These are phyloP conservation scores for Picathartes gymnocephalus DNA, from an alignment of 2,113 vertebrate species.

Conservation along the genomic window DNA sequence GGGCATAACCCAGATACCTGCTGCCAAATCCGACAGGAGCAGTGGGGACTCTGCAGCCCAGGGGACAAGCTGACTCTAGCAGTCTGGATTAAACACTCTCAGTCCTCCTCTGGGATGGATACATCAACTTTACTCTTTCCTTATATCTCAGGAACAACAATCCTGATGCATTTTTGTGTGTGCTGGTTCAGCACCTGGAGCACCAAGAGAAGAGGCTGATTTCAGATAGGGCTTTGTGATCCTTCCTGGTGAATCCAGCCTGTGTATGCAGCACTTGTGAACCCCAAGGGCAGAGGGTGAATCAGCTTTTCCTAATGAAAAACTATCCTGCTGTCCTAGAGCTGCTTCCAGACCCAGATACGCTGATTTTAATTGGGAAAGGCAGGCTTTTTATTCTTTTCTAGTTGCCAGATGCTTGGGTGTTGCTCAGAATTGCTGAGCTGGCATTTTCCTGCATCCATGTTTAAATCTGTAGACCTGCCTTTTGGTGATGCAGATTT, in stretches of 20 bases:
- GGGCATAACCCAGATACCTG: not conserved
- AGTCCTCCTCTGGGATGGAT: not conserved
- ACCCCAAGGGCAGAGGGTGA: not conserved
- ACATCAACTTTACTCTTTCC: not conserved
- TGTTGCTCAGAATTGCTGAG: not conserved
- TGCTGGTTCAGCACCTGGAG: not conserved
- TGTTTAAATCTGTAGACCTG: not conserved
- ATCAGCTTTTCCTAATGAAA: not conserved
- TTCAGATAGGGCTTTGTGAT: not conserved
- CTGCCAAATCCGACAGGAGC: not conserved
- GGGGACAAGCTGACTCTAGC: not conserved
- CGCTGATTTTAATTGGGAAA: not conserved
- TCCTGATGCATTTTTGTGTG: fast-evolving
- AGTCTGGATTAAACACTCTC: not conserved
- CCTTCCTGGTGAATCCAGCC: not conserved
- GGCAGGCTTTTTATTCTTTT: not conserved
- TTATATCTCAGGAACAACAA: not conserved
- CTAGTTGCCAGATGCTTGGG: not conserved
- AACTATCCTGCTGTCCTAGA: not conserved
- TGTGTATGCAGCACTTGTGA: not conserved
- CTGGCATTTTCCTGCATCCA: not conserved
- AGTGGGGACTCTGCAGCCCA: not conserved
- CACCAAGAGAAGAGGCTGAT: not conserved
- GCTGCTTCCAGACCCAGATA: not conserved
- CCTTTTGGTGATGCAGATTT: not conserved